phyloP scores from a whole-genome alignment of 1,140 invertebrate species.

The Drosophila takahashii region DNA sequence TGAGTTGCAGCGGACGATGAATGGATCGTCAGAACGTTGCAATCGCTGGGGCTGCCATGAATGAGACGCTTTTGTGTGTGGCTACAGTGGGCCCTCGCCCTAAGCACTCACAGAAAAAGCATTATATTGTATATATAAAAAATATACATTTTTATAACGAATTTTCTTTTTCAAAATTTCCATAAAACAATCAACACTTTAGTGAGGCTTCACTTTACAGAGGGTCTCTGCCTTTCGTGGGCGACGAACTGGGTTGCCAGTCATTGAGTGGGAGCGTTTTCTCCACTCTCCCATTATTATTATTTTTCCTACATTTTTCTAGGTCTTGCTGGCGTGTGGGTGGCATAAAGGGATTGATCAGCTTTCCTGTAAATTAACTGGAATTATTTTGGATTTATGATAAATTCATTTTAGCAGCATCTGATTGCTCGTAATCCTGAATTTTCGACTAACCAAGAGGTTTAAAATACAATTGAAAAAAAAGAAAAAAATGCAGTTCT shows the following conservation, averaged over 20 bases:
- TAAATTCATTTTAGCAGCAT: neutral
- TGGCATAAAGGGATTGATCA: neutral
- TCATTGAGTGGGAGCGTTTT: slow-evolving; percentile 39
- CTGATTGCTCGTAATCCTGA: too few species aligned
- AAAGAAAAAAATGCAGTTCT: too few species aligned
- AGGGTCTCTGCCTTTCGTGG: slow-evolving; percentile 18
- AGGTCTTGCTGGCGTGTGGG: slow-evolving; percentile 26
- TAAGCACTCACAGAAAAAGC: neutral
- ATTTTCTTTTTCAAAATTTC: too few species aligned
- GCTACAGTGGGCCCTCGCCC: neutral
- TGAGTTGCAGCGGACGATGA: slow-evolving; percentile 15
- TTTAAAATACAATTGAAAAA: too few species aligned
- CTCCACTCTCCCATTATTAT: neutral
- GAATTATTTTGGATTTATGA: slow-evolving; percentile 10
- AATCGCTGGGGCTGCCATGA: slow-evolving; percentile 8
- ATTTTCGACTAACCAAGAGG: neutral
- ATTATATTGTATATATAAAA: too few species aligned
- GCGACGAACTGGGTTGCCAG: slow-evolving; percentile 27
- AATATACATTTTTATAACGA: too few species aligned
- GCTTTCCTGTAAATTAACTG: slow-evolving; percentile 11
- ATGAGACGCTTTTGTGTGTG: slow-evolving; percentile 23
- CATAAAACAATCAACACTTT: too few species aligned
- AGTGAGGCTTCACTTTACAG: neutral
- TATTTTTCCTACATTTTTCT: neutral
- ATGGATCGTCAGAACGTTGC: slow-evolving; percentile 29